Conservation (phyloP, 1,140 invertebrate species). For the Sogatella furcifera region DNA sequence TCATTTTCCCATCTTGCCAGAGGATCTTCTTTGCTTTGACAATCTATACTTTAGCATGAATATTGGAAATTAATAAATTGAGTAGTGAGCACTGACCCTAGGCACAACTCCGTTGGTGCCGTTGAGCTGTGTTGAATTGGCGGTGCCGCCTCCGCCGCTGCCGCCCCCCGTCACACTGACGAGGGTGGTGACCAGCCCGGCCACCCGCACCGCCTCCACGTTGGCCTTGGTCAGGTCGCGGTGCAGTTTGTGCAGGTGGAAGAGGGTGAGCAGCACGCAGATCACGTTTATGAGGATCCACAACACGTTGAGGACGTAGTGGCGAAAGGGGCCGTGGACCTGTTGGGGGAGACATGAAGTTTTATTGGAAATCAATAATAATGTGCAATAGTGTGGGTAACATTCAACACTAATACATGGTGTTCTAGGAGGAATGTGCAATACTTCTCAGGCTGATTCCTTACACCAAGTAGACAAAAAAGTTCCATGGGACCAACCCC, state of each 20-base stretch:
- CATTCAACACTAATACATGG: no score
- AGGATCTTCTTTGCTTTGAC: no score
- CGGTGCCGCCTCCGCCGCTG: not conserved
- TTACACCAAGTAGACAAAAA: no score
- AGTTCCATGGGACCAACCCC: no score
- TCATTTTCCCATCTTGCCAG: no score
- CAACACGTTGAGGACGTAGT: conserved; percentile 79
- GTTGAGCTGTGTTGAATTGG: not conserved
- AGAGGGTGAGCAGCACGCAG: conserved; percentile 72
- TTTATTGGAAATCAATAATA: not conserved
- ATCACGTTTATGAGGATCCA: conserved; percentile 84
- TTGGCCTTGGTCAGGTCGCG: conserved; percentile 68
- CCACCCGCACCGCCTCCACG: conserved; percentile 56
- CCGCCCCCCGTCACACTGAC: conserved; percentile 53
- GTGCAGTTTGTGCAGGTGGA: conserved; percentile 75
- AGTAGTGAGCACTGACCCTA: conserved; percentile 26
- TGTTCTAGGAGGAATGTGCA: no score
- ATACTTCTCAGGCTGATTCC: no score
- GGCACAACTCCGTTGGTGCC: conserved; percentile 30
- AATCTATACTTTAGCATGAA: no score
- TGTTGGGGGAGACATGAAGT: no score
- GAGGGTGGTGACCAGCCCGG: conserved; percentile 60
- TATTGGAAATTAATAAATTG: no score
- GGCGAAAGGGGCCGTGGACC: conserved; percentile 57
- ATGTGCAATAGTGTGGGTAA: no score